Conservation (phyloP, 2,888 invertebrate genomes). For the Gymnocheta viridis region DNA sequence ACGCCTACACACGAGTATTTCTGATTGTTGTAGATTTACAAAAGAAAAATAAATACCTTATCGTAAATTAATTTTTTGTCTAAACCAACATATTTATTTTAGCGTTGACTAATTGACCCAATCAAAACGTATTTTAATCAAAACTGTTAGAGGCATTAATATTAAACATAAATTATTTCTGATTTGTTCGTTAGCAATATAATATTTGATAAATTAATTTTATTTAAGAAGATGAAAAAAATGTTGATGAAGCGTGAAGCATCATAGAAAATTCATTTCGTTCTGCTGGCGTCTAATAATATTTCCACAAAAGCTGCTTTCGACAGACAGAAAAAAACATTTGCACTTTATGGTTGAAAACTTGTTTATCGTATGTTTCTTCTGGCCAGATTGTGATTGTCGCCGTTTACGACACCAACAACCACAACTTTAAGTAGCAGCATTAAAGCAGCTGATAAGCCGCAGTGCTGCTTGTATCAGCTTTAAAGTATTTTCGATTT, state of each 20-base stretch:
- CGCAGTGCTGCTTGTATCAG: too few species aligned
- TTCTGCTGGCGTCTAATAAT: not conserved
- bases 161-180: not conserved
- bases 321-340: too few species aligned
- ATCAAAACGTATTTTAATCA: not conserved
- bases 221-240: not conserved
- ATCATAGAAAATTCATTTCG: not conserved
- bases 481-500: too few species aligned
- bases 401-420: too few species aligned
- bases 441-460: too few species aligned
- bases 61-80: not conserved
- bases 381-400: too few species aligned
- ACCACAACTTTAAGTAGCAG: too few species aligned
- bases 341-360: too few species aligned
- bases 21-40: not conserved
- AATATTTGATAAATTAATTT: not conserved
- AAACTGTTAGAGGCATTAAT: not conserved
- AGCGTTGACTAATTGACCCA: not conserved
- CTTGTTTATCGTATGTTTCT: too few species aligned
- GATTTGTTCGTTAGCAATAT: not conserved
- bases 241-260: not conserved
- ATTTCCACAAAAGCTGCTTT: too few species aligned
- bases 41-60: not conserved
- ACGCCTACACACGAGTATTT: constrained; percentile 4
- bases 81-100: constrained; percentile 4